A percentile compares a stretch with the other conserved stretches of the same genome.
These are phyloP conservation scores for Podargus strigoides DNA, from an alignment of 2,797 vertebrate species.

Conservation along the genomic window DNA sequence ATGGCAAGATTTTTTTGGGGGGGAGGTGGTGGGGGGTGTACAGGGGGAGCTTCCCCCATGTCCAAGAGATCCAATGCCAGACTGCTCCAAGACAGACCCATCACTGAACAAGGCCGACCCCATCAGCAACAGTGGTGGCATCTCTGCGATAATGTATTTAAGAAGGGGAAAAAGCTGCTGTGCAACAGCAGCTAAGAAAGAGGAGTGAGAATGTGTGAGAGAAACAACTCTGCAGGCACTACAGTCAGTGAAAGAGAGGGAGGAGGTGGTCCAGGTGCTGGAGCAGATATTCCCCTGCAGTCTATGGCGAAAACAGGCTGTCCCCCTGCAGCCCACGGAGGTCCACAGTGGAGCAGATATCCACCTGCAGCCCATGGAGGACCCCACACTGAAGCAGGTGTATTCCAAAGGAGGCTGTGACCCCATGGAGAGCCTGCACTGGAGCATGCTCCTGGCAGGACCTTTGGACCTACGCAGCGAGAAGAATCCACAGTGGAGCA, in stretches of 20 bases:
- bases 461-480: too few relatives aligned
- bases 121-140: accelerated
- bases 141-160: background rate
- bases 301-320: background rate
- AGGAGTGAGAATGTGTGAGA: background rate
- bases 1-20: background rate
- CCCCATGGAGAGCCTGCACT: too few relatives aligned
- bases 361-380: too few relatives aligned
- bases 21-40: background rate
- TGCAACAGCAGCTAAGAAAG: background rate
- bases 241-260: background rate
- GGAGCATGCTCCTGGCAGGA: too few relatives aligned
- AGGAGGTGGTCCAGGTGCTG: accelerated
- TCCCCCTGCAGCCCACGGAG: background rate
- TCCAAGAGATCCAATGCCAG: background rate
- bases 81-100: accelerated
- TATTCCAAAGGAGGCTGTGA: too few relatives aligned
- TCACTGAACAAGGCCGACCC: accelerated
- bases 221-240: background rate
- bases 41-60: background rate
- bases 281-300: background rate
- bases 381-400: accelerated
- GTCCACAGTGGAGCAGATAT: accelerated
- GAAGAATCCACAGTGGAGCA: too few relatives aligned
- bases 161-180: background rate